Evolutionary conservation across 2,113 vertebrate species (phyloP).

Genomic region (Zapus hudsonius): DNA sequence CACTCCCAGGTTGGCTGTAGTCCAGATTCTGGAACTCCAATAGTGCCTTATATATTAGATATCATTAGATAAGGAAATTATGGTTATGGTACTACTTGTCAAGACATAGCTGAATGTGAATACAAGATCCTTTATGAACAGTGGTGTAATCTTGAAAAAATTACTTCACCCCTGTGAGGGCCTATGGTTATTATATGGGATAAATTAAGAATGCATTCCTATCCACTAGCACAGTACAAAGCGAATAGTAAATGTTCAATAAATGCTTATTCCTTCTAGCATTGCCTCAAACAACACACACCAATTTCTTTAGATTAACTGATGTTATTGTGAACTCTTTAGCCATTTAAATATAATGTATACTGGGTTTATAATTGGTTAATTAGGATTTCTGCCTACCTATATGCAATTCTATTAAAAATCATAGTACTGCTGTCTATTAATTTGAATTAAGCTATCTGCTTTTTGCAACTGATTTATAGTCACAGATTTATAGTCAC

Average conservation of each 20-base stretch:
- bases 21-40: conserved; percentile 18
- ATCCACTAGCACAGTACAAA: not conserved
- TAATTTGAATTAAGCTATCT: not conserved
- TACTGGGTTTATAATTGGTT: not conserved
- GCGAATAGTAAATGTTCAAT: conserved; percentile 13
- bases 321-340: not conserved
- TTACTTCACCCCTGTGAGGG: conserved; percentile 50
- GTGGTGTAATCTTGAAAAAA: conserved; percentile 10
- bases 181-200: not conserved
- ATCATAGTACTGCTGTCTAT: not conserved
- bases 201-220: not conserved
- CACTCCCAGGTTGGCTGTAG: not conserved
- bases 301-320: not conserved
- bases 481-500: conserved; percentile 30
- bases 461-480: not conserved
- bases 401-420: conserved; percentile 8
- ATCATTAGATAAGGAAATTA: not conserved
- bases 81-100: not conserved
- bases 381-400: not conserved
- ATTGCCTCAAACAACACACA: conserved; percentile 2
- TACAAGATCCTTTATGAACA: not conserved
- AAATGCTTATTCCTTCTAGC: conserved; percentile 18
- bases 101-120: conserved; percentile 1
- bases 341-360: not conserved
- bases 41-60: not conserved